Evolutionary conservation across 53 echinoderm and acorn worm genomes (phyloP).

Genomic region (Holothuria leucospilota): DNA sequence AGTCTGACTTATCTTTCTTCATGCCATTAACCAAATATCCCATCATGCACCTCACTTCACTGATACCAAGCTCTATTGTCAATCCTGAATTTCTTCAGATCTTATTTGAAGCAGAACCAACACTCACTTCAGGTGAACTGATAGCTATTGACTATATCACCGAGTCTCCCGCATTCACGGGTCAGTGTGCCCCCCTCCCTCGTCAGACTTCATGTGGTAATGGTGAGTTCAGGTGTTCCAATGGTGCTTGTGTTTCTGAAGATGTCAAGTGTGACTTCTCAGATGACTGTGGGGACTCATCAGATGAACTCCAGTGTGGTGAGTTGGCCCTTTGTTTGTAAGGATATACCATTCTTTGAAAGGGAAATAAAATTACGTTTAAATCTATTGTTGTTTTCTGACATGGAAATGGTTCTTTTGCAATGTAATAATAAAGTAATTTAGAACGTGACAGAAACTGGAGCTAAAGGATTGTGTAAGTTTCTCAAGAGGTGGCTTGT

Average conservation of each 20-base stretch:
- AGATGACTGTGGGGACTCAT: slow-evolving; percentile 93
- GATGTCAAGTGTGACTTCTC: slow-evolving; percentile 78
- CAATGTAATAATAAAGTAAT: too few relatives aligned
- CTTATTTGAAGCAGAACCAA: slow-evolving; percentile 52
- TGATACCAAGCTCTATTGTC: too few relatives aligned
- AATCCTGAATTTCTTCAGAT: slow-evolving; percentile 18
- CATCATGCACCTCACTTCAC: too few relatives aligned
- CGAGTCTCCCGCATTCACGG: neutral
- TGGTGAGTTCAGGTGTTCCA: slow-evolving; percentile 75
- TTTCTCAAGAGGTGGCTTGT: too few relatives aligned
- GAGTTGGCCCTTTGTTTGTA: neutral
- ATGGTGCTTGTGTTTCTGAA: slow-evolving; percentile 71
- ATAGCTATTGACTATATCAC: slow-evolving; percentile 64
- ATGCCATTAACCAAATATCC: too few relatives aligned
- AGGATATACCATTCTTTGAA: too few relatives aligned
- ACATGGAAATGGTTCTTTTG: too few relatives aligned
- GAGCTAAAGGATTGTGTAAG: too few relatives aligned
- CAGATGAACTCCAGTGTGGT: slow-evolving; percentile 72
- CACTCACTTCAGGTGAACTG: slow-evolving; percentile 45
- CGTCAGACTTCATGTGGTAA: slow-evolving; percentile 20
- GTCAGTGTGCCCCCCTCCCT: slow-evolving; percentile 52
- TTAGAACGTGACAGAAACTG: too few relatives aligned
- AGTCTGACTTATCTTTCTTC: too few relatives aligned
- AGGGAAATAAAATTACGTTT: too few relatives aligned
- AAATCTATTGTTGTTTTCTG: neutral